Evolutionary conservation across 1,140 invertebrate genomes (phyloP), one percentile per base, ranked within the genome.

Genomic region (Pseudomyrmex sp.): DNA sequence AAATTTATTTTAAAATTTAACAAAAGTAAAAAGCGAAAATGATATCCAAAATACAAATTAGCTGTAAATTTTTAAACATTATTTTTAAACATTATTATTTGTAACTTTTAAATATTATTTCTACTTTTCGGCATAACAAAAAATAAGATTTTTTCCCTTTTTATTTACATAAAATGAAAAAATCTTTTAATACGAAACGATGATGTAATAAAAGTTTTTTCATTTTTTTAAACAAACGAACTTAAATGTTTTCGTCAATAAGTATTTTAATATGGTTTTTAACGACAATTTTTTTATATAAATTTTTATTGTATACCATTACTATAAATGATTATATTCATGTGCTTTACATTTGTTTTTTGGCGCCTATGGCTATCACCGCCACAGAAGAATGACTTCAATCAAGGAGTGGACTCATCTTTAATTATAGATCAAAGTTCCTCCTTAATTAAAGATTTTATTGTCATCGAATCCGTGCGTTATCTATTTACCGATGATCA

Each of bases 401-500:
- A 54, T 52, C 3, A 5, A n/a, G 15, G 5, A 46, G 44, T 52
- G 5, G 10, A 46, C 2, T 3, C 15, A 26, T 23, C 35, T 4
- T 10, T 58, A 26, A 20, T 77, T 69, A 68, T 5, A 20, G 10
- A 77, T 69, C 12, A 35, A 15, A 69, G 1, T 48, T 1, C 3
- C 3, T 15, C 20, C 8, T 12, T 3, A 5, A 50, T 79, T 26
- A 69, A 69, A 15, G 10, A 23, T 54, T 76, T 76, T 61, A 83
- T 83, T 59, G n/a, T 66, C 48, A 50, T 18, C 35, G 62, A 12
- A 26, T 2, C 5, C 44, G 8, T 44, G 62, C 10, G 59, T 52
- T 46, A n/a, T 35, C 26, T 20, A 61, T 7, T 58, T 50, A 12
- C 44, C 9, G 23, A 12, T 15, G 15, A 10, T 2, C 20, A 74